These are phyloP conservation scores for Augochlorella aurata DNA, from an alignment of 2,888 invertebrate species.

Conservation along the genomic window DNA sequence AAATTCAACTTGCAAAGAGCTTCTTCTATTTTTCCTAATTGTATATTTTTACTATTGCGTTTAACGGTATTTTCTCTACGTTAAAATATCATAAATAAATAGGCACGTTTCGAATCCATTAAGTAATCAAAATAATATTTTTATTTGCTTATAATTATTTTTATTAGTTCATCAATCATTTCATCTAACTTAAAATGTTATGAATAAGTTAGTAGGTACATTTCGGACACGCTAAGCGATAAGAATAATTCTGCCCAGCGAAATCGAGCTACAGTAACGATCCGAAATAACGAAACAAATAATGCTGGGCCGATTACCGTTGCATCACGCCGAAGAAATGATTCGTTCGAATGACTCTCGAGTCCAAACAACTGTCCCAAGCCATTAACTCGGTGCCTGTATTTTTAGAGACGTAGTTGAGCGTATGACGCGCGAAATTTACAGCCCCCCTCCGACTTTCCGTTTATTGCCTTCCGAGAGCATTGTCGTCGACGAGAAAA, in stretches of 20 bases:
- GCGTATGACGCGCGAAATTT: constrained; percentile 1
- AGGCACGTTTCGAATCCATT: no score
- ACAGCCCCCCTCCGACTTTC: not conserved
- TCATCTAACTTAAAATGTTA: no score
- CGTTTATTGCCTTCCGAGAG: not conserved
- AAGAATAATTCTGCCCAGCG: no score
- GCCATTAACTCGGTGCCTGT: not conserved
- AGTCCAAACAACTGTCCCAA: not conserved
- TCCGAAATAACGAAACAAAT: not conserved
- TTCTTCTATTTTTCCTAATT: not conserved
- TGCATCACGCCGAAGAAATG: not conserved
- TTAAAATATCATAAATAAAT: no score
- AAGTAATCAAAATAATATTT: no score
- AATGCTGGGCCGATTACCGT: not conserved
- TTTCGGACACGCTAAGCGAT: no score
- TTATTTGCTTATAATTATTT: no score
- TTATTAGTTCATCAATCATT: no score
- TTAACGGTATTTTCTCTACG: no score
- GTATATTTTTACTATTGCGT: not conserved
- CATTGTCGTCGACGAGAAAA: not conserved
- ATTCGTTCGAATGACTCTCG: not conserved
- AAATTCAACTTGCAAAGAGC: not conserved
- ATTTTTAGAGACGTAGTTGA: not conserved
- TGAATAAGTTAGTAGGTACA: no score
- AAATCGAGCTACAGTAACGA: no score